These are phyloP conservation scores for Drosophila biarmipes DNA, from an alignment of 1,140 invertebrate genomes.

Conservation along the genomic window DNA sequence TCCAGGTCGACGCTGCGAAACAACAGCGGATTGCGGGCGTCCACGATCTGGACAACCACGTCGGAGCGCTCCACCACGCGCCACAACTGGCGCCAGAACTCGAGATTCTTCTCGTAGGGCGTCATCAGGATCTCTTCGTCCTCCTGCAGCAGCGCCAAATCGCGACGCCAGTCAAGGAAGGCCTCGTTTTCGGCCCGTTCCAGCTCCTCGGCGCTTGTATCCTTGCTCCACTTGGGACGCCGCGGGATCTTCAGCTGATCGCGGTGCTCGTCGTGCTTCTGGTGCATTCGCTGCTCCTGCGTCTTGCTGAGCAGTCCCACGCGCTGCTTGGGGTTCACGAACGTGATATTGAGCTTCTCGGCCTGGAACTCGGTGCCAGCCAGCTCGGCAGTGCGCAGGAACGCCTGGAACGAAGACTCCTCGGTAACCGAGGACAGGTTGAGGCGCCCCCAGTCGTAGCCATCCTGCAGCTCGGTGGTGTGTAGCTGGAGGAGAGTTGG, in stretches of 20 bases:
- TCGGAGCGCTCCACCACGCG: constrained; percentile 98
- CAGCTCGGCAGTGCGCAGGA: constrained; percentile 96
- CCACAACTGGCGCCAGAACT: constrained; percentile 99
- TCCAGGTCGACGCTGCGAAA: constrained; percentile 98
- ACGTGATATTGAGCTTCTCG: constrained; percentile 93
- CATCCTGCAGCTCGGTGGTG: constrained; percentile 94
- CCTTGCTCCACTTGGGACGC: constrained; percentile 92
- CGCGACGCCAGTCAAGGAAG: constrained; percentile 95
- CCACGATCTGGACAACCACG: constrained; percentile 97
- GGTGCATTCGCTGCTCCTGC: constrained; percentile 87
- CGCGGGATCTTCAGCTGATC: constrained; percentile 91
- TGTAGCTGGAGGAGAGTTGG: constrained; percentile 88
- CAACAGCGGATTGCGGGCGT: constrained; percentile 97
- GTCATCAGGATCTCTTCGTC: constrained; percentile 93
- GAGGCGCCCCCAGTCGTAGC: constrained; percentile 94
- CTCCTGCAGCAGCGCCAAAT: constrained; percentile 92
- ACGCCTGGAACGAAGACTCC: constrained; percentile 97
- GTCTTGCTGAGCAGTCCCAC: constrained; percentile 88
- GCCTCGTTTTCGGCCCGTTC: constrained; percentile 90
- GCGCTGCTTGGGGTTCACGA: constrained; percentile 86
- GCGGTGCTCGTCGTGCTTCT: constrained; percentile 88
- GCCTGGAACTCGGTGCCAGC: constrained; percentile 96
- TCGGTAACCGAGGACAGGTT: constrained; percentile 98
- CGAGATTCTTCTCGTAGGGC: constrained; percentile 99
- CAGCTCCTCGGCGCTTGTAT: constrained; percentile 92